These are phyloP conservation scores for Dendroctonus valens DNA, from an alignment of 1,140 invertebrate genomes.

Conservation along the genomic window DNA sequence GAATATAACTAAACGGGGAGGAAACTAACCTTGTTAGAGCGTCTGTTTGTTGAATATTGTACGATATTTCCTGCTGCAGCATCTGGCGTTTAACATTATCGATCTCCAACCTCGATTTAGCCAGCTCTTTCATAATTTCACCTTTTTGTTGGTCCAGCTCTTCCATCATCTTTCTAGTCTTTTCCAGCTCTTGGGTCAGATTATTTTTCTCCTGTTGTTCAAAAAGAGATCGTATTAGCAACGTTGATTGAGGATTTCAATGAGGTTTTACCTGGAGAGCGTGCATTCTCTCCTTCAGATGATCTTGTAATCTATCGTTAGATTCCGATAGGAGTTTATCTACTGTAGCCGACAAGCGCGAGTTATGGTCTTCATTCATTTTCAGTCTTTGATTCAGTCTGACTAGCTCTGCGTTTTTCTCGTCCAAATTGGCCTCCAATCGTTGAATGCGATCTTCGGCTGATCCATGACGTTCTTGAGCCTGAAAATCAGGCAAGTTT, in stretches of 20 bases:
- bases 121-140: slow-evolving; percentile 85
- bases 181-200: slow-evolving; percentile 93
- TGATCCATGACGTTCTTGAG: slow-evolving; percentile 93
- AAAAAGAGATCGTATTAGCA: slow-evolving; percentile 2
- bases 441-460: slow-evolving; percentile 94
- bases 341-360: slow-evolving; percentile 91
- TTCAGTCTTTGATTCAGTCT: slow-evolving; percentile 94
- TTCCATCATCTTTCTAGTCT: slow-evolving; percentile 90
- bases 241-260: neutral
- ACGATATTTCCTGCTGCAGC: slow-evolving; percentile 87
- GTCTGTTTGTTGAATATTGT: slow-evolving; percentile 69
- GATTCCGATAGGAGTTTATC: slow-evolving; percentile 96
- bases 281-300: slow-evolving; percentile 98
- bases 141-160: slow-evolving; percentile 88
- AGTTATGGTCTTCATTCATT: slow-evolving; percentile 99
- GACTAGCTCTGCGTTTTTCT: slow-evolving; percentile 92
- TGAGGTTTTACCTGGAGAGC: slow-evolving; percentile 74
- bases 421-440: slow-evolving; percentile 89
- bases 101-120: slow-evolving; percentile 83
- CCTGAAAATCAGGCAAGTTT: slow-evolving; percentile 56
- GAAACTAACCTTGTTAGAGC: slow-evolving; percentile 55
- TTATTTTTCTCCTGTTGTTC: slow-evolving; percentile 91
- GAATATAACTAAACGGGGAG: slow-evolving; percentile 53
- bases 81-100: slow-evolving; percentile 85
- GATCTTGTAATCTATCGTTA: slow-evolving; percentile 85